Percentiles rank a stretch among this genome's conserved stretches.
phyloP scores from a whole-genome alignment of 2,797 vertebrate genomes.

The Tangara arthus region DNA sequence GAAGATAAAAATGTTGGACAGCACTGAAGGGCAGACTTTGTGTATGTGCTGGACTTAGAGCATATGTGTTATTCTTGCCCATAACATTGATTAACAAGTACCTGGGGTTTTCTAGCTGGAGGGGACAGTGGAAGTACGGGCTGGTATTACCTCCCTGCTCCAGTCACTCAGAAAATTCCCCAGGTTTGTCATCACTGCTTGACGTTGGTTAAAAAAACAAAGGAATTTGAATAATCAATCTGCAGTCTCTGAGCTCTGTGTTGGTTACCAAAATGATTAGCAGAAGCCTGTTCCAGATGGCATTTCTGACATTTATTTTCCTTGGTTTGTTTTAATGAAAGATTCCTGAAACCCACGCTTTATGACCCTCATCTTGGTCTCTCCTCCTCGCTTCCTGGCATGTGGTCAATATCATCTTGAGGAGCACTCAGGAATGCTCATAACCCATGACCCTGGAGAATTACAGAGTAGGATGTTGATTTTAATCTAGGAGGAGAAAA shows the following conservation, averaged over 20 bases:
- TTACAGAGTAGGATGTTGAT: neutral
- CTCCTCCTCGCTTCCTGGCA: neutral
- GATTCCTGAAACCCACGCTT: neutral
- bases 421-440: neutral
- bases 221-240: neutral
- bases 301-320: constrained; percentile 32
- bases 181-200: neutral
- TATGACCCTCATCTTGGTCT: neutral
- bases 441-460: neutral
- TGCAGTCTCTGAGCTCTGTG: neutral
- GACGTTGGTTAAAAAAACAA: neutral
- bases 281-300: neutral
- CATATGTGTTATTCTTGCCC: neutral
- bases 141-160: neutral
- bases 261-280: constrained; percentile 2
- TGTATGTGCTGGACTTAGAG: neutral
- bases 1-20: rapidly evolving
- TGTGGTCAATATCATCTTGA: constrained; percentile 34
- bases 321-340: constrained; percentile 24
- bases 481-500: constrained; percentile 15
- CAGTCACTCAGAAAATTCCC: neutral
- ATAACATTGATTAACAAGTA: neutral
- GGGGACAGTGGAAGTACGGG: rapidly evolving
- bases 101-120: neutral
- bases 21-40: rapidly evolving